Evolutionary conservation across 2,113 vertebrate genomes (phyloP).

Genomic region (Ancistrus triradiatus): DNA sequence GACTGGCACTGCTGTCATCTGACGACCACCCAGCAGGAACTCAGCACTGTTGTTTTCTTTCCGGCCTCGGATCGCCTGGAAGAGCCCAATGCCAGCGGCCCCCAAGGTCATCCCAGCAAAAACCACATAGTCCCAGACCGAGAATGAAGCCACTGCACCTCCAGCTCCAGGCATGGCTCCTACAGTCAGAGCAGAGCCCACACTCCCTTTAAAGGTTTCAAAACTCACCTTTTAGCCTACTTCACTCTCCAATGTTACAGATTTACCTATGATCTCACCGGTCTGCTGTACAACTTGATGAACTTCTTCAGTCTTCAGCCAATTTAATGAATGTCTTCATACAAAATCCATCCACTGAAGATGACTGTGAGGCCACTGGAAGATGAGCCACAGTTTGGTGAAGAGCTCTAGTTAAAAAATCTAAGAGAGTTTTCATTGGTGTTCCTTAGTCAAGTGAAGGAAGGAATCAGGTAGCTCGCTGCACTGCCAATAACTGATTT

Average conservation of each 20-base stretch:
- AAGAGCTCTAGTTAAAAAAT: no score
- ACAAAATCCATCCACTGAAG: neutral
- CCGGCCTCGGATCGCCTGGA: conserved; percentile 65
- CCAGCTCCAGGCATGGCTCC: conserved; percentile 60
- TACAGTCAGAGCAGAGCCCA: neutral
- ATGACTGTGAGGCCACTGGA: neutral
- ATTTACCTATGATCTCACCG: neutral
- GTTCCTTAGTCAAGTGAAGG: neutral
- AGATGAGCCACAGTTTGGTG: no score
- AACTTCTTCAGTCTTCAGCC: neutral
- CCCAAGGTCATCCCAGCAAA: conserved; percentile 61
- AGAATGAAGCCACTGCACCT: conserved; percentile 63
- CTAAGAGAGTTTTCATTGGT: no score
- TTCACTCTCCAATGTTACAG: neutral
- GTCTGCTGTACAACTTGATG: neutral
- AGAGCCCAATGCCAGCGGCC: conserved; percentile 66
- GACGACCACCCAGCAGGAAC: conserved; percentile 71
- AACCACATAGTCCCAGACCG: conserved; percentile 76
- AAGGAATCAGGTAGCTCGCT: neutral
- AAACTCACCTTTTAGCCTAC: neutral
- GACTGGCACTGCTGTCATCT: conserved; percentile 73
- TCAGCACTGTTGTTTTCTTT: conserved; percentile 62
- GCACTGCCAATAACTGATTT: conserved; percentile 6
- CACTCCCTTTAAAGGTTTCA: neutral
- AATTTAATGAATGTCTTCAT: neutral